These are phyloP conservation scores for Neopelma chrysocephalum DNA, from an alignment of 2,797 vertebrate species.

Conservation along the genomic window DNA sequence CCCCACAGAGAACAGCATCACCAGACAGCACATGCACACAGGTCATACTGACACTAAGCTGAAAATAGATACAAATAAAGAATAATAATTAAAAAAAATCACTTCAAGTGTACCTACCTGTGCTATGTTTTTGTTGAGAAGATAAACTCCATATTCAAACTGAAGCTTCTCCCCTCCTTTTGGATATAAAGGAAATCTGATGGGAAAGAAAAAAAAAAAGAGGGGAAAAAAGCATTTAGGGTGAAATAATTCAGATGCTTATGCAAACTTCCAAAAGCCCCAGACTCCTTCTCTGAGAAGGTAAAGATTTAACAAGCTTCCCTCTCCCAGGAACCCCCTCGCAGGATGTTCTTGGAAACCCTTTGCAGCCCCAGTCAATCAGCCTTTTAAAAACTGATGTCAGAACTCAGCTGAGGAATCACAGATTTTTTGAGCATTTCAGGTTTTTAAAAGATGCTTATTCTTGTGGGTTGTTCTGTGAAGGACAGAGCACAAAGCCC, in stretches of 20 bases:
- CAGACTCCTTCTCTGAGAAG: not conserved
- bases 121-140: conserved; percentile 99
- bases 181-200: conserved; percentile 92
- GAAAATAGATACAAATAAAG: not conserved
- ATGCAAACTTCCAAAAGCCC: not conserved
- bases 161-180: conserved; percentile 95
- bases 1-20: not conserved
- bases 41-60: not conserved
- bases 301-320: not conserved
- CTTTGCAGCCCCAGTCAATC: not conserved
- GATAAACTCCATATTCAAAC: conserved; percentile 97
- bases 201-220: not conserved
- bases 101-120: conserved; percentile 82
- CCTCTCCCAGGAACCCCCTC: not conserved
- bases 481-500: not conserved
- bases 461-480: not conserved
- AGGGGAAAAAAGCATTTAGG: not conserved
- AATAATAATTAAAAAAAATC: not conserved
- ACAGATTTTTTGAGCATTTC: not conserved
- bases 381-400: not conserved
- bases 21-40: not conserved
- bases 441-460: not conserved
- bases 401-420: not conserved
- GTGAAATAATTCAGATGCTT: not conserved
- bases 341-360: not conserved